These are phyloP conservation scores for Achroia grisella DNA, from an alignment of 1,140 invertebrate species.

Conservation along the genomic window DNA sequence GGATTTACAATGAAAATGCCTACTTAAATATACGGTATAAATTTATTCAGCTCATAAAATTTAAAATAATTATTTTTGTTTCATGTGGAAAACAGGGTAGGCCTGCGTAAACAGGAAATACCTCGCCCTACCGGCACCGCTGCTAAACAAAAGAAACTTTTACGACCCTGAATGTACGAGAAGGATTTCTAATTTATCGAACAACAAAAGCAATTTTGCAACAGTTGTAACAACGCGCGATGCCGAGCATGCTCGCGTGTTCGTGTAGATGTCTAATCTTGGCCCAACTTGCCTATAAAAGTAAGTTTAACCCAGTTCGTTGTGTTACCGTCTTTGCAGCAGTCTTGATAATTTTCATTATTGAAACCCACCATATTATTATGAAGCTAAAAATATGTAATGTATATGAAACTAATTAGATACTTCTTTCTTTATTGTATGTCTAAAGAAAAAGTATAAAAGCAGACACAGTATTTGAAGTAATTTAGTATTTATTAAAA, in stretches of 20 bases:
- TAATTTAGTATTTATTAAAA: no score
- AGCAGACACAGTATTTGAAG: no score
- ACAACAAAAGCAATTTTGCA: conserved; percentile 32
- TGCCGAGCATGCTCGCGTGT: conserved; percentile 18
- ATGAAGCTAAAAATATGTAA: no score
- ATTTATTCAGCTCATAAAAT: conserved; percentile 6
- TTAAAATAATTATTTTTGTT: conserved; percentile 9
- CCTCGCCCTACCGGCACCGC: conserved; percentile 7
- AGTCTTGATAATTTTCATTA: no score
- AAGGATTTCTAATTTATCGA: conserved; percentile 37
- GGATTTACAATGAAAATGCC: no score
- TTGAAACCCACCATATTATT: no score
- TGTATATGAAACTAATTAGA: no score
- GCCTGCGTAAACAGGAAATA: conserved; percentile 11
- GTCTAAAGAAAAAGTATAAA: no score
- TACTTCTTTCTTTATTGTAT: no score
- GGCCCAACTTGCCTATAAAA: conserved; percentile 29
- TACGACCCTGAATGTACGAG: conserved; percentile 16
- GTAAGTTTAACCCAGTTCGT: conserved; percentile 38
- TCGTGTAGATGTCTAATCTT: conserved; percentile 39
- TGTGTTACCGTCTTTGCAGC: background rate
- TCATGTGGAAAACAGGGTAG: conserved; percentile 5
- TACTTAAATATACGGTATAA: no score
- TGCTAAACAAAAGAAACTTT: conserved; percentile 23
- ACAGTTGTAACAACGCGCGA: conserved; percentile 30